phyloP scores from a whole-genome alignment of 2,113 vertebrate species.

The Strigops habroptila region DNA sequence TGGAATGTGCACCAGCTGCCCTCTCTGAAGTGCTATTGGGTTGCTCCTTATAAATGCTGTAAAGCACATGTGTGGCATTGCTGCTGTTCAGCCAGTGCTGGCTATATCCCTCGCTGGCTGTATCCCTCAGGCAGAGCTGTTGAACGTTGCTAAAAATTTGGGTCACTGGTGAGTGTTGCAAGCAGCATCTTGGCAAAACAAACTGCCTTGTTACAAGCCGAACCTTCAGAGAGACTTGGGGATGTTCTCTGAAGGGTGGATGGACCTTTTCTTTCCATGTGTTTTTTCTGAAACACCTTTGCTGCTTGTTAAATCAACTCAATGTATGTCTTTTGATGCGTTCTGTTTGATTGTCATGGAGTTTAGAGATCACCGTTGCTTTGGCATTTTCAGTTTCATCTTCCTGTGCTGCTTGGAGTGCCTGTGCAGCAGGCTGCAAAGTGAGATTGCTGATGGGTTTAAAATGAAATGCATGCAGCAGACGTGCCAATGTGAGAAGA shows the following conservation, averaged over 20 bases:
- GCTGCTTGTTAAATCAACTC: not conserved
- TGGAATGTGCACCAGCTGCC: not conserved
- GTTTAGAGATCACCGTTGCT: not conserved
- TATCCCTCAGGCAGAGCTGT: not conserved
- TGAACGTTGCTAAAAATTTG: not conserved
- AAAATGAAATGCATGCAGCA: slow-evolving; percentile 20
- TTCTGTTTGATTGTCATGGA: not conserved
- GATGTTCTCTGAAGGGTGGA: not conserved
- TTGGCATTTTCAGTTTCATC: not conserved
- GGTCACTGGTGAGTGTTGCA: not conserved
- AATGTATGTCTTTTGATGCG: not conserved
- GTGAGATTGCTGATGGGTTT: not conserved
- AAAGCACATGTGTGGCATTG: not conserved
- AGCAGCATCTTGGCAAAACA: not conserved
- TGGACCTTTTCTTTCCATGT: not conserved
- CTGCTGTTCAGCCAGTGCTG: fast-evolving
- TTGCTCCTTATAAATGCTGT: not conserved
- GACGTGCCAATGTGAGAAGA: not conserved
- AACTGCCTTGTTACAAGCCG: not conserved
- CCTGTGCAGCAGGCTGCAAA: not conserved
- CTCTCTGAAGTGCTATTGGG: not conserved
- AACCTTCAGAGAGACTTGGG: not conserved
- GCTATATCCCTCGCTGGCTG: not conserved
- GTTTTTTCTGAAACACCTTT: not conserved
- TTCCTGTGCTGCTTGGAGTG: not conserved